phyloP scores from a whole-genome alignment of 2,888 invertebrate species.

The Myopa testacea region DNA sequence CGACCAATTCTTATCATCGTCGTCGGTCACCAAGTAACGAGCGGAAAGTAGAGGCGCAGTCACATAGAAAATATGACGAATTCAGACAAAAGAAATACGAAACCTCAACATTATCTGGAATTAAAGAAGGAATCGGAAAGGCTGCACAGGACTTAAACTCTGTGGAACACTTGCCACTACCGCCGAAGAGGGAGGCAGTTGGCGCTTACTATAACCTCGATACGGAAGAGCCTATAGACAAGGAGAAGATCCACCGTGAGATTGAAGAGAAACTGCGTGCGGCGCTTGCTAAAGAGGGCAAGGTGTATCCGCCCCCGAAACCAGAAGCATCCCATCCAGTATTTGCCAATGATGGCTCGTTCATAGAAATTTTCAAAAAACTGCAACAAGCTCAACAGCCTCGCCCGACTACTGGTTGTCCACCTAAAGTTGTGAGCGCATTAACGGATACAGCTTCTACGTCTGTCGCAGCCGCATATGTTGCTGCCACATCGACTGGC shows the following conservation, averaged over 20 bases:
- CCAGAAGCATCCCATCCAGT: constrained; percentile 72
- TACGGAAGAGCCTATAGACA: constrained; percentile 64
- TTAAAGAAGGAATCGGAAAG: neutral
- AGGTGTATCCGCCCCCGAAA: constrained; percentile 72
- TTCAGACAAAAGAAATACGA: constrained; percentile 15
- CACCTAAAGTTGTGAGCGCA: constrained; percentile 32
- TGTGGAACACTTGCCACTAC: constrained; percentile 45
- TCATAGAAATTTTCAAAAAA: constrained; percentile 91
- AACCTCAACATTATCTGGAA: neutral
- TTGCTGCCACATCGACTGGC: constrained; percentile 55
- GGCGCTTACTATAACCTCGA: constrained; percentile 61
- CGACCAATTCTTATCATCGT: constrained; percentile 18
- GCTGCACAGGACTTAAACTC: constrained; percentile 23
- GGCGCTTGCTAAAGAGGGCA: constrained; percentile 65
- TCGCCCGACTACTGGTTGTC: constrained; percentile 43
- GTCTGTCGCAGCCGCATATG: constrained; percentile 54
- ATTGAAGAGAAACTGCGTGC: constrained; percentile 66
- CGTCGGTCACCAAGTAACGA: constrained; percentile 10
- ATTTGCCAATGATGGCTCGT: constrained; percentile 84
- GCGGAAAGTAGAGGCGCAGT: constrained; percentile 21
- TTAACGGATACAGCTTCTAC: constrained; percentile 49
- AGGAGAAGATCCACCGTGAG: constrained; percentile 67
- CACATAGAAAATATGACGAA: constrained; percentile 26
- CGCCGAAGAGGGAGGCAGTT: constrained; percentile 47
- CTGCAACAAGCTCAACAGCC: constrained; percentile 73